Conservation (phyloP, 2,797 vertebrate species). For the Bucorvus abyssinicus region DNA sequence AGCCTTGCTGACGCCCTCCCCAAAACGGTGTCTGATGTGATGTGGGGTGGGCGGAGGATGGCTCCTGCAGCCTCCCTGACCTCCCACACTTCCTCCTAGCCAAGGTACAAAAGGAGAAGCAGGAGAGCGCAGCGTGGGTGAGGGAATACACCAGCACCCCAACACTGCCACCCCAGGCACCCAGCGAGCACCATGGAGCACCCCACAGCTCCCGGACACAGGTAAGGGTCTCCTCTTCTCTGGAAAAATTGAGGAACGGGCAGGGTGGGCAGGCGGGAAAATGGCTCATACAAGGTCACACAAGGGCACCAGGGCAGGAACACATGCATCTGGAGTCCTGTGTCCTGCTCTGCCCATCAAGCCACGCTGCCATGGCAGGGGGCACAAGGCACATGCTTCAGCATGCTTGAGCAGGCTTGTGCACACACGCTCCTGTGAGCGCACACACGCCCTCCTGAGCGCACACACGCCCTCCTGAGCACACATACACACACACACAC, state of each 20-base stretch:
- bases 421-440: neutral
- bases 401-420: accelerated
- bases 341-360: neutral
- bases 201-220: neutral
- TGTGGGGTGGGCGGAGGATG: neutral
- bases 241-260: neutral
- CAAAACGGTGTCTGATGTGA: neutral
- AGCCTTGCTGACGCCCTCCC: neutral
- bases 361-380: accelerated
- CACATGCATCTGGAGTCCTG: accelerated
- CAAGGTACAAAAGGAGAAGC: constrained; percentile 36
- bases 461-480: accelerated
- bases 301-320: neutral
- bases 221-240: constrained; percentile 13
- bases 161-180: neutral
- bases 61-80: neutral
- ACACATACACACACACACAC: accelerated
- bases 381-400: neutral
- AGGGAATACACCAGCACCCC: accelerated
- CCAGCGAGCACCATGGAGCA: accelerated
- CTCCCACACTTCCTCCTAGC: constrained; percentile 28
- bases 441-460: accelerated
- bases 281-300: neutral
- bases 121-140: neutral
- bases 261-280: neutral